Conservation (phyloP, 2,888 invertebrate genomes). For the Micropterix aruncella region DNA sequence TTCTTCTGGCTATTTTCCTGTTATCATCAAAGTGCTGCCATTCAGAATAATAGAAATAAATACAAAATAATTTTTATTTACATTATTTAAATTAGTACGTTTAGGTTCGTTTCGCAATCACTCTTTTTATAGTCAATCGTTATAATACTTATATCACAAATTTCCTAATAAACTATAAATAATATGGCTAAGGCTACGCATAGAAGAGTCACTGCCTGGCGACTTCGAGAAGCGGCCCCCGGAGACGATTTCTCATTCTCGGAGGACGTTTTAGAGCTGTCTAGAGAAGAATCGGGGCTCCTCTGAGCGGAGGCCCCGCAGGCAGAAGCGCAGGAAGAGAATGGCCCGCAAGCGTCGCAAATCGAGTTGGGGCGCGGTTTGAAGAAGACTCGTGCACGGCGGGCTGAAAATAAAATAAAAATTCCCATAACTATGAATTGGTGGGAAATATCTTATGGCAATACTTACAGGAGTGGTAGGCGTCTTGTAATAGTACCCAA, state of each 20-base stretch:
- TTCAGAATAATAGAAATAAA: too few relatives aligned
- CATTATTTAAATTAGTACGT: neutral
- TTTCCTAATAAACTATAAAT: too few relatives aligned
- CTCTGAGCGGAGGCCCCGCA: slow-evolving; percentile 22
- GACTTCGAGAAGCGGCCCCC: neutral
- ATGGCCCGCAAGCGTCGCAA: slow-evolving; percentile 69
- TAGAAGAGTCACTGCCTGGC: neutral
- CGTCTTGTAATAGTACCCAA: slow-evolving; percentile 74
- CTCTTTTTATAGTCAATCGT: too few relatives aligned
- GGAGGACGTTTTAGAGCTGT: neutral
- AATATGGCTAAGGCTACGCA: neutral
- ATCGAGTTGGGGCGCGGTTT: slow-evolving; percentile 51
- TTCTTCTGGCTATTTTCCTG: too few relatives aligned
- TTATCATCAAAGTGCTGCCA: too few relatives aligned
- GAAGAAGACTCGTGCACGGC: slow-evolving; percentile 74
- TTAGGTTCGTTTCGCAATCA: neutral
- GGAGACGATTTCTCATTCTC: neutral
- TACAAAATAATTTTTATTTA: neutral
- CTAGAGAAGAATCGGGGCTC: neutral
- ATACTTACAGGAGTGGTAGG: slow-evolving; percentile 79
- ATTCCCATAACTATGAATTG: slow-evolving; percentile 6
- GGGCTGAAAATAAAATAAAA: slow-evolving; percentile 37
- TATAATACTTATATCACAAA: too few relatives aligned
- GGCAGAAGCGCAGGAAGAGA: slow-evolving; percentile 28
- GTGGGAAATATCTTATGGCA: neutral